Conservation (phyloP, 2,113 vertebrate genomes). For the Oceanodroma tethys region DNA sequence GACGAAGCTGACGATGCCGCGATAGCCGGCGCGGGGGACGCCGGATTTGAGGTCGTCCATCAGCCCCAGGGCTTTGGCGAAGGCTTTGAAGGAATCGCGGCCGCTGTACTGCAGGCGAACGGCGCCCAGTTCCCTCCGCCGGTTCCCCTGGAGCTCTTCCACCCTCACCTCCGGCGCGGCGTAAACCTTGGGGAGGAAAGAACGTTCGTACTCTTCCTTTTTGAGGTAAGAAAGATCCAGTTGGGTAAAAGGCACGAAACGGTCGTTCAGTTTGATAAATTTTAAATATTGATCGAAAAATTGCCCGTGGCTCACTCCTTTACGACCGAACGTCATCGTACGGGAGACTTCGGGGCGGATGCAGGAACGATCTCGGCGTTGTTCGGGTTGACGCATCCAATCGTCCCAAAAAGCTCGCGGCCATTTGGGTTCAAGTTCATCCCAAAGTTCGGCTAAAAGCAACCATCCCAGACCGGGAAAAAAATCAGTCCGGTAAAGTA, state of each 20-base stretch:
- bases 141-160: constrained; percentile 80
- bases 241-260: constrained; percentile 90
- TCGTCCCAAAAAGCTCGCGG: constrained; percentile 94
- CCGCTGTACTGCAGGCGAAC: constrained; percentile 87
- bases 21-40: constrained; percentile 90
- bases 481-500: constrained; percentile 92
- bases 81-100: constrained; percentile 88
- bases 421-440: constrained; percentile 93
- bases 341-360: constrained; percentile 89
- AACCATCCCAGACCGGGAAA: constrained; percentile 94
- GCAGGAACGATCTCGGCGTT: constrained; percentile 84
- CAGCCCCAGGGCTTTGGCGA: constrained; percentile 86
- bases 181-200: constrained; percentile 79
- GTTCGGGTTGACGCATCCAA: constrained; percentile 92
- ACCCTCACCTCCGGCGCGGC: constrained; percentile 72
- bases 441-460: constrained; percentile 85
- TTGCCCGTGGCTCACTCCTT: constrained; percentile 94
- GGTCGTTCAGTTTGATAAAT: constrained; percentile 91
- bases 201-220: constrained; percentile 76
- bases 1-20: constrained; percentile 88
- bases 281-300: constrained; percentile 96
- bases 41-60: constrained; percentile 98
- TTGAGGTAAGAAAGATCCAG: constrained; percentile 85
- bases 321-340: constrained; percentile 91
- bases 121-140: constrained; percentile 67